These are phyloP conservation scores for Metallyticus violacea DNA, from an alignment of 2,888 invertebrate genomes.

Conservation along the genomic window DNA sequence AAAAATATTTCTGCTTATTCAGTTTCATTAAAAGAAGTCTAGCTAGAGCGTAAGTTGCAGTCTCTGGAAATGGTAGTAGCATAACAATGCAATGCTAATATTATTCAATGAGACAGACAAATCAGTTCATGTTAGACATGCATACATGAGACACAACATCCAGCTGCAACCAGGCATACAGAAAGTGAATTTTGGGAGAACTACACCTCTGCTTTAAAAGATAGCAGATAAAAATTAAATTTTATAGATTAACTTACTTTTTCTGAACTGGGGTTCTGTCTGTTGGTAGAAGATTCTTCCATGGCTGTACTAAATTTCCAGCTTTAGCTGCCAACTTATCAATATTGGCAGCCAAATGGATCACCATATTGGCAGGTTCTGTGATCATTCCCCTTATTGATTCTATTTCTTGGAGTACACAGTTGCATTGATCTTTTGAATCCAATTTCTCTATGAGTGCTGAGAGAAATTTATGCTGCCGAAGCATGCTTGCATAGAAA, in stretches of 20 bases:
- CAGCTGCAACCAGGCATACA: too few relatives aligned
- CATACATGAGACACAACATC: too few relatives aligned
- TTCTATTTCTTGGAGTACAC: slow-evolving; percentile 49
- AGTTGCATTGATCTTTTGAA: slow-evolving; percentile 49
- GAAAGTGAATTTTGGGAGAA: too few relatives aligned
- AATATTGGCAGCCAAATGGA: slow-evolving; percentile 73
- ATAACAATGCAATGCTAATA: too few relatives aligned
- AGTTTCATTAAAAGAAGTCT: too few relatives aligned
- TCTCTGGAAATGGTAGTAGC: too few relatives aligned
- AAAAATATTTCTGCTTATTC: too few relatives aligned
- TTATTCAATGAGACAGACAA: too few relatives aligned
- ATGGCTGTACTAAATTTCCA: slow-evolving; percentile 53
- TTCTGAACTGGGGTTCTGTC: slow-evolving; percentile 11
- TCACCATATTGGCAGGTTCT: slow-evolving; percentile 57
- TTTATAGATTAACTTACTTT: slow-evolving; percentile 24
- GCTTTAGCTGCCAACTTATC: slow-evolving; percentile 52
- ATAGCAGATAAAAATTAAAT: too few relatives aligned
- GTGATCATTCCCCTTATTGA: slow-evolving; percentile 59
- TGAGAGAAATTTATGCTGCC: slow-evolving; percentile 74
- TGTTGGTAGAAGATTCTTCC: slow-evolving; percentile 50
- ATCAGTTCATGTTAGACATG: too few relatives aligned
- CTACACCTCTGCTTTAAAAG: too few relatives aligned
- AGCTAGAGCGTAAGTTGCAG: too few relatives aligned
- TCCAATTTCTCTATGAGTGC: slow-evolving; percentile 60
- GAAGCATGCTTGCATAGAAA: slow-evolving; percentile 65